A percentile compares a stretch with the other conserved stretches of the same genome.
Evolutionary conservation across 2,888 invertebrate genomes (phyloP).

Genomic region (Catocala nupta): DNA sequence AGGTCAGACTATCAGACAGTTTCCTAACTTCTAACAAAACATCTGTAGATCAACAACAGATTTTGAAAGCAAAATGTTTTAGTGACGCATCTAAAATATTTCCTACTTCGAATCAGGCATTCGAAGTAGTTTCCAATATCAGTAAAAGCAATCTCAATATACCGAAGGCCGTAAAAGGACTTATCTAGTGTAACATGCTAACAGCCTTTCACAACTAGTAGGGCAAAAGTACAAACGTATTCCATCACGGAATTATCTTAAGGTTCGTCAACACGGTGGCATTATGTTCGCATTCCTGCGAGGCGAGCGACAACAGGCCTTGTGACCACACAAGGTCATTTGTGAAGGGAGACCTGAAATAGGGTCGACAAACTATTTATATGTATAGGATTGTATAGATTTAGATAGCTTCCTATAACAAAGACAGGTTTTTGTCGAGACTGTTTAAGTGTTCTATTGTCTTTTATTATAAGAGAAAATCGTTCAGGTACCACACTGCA

Average conservation of each 20-base stretch:
- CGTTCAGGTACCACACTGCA: neutral
- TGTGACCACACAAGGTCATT: conserved; percentile 78
- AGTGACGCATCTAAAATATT: no score
- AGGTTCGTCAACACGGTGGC: conserved; percentile 72
- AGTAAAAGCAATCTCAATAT: conserved; percentile 4
- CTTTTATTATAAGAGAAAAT: neutral
- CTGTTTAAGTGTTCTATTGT: neutral
- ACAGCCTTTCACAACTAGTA: conserved; percentile 21
- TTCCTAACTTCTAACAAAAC: no score
- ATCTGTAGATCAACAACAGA: no score
- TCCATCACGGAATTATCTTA: conserved; percentile 55
- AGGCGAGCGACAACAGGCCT: conserved; percentile 77
- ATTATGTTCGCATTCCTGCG: conserved; percentile 80
- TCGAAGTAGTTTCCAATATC: neutral
- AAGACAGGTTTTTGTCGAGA: neutral
- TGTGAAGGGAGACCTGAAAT: conserved; percentile 76
- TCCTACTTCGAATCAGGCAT: neutral
- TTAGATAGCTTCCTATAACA: conserved; percentile 26
- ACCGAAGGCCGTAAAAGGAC: neutral
- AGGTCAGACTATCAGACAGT: neutral
- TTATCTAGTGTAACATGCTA: conserved; percentile 4
- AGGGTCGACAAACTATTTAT: conserved; percentile 56
- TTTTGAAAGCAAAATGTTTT: no score
- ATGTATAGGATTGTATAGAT: conserved; percentile 17
- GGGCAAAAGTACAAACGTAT: conserved; percentile 30